Evolutionary conservation across 2,113 vertebrate genomes (phyloP), one percentile per base, ranked within the genome.

Genomic region (Polyodon spathula): DNA sequence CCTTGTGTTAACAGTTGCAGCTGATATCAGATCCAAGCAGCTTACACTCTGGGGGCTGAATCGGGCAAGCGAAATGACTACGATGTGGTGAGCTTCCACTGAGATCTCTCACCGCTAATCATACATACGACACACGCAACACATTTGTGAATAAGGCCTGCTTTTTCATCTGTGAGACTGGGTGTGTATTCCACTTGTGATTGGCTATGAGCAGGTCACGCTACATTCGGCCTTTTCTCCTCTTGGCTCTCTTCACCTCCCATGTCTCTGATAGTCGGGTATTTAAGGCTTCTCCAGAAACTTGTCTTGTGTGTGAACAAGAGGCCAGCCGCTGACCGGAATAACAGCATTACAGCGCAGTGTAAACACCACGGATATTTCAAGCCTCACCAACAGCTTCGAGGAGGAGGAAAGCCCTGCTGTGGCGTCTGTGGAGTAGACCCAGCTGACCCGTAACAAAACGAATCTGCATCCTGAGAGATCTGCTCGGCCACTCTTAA

Each of bases 351-450:
- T 76, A 79, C 73, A 77, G 68, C 73, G 71, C 56, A 61, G 71
- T 53, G 65, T 73, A 67, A 82, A 75, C 60, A 59, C 37, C 56
- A 75, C 67, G 68, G 76, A 78, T 79, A 74, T 81, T 79, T 78
- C 75, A 79, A 69, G 70, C 65, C 72, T 74, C 55, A 66, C 70
- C 77, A 77, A 78, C 77, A 78, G 67, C 69, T 64, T 72, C 65
- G 75, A 70, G 69, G 73, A 71, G 44, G 46, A 60, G 60, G 54
- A 54, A 64, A 69, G 65, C 58, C 52, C 50, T 56, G 63, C 54
- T 55, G 53, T 55, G 61, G 51, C 16, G 41, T 64, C 0, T 14
- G 39, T 8, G 2, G 12, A 4, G 40, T 42, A 42, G 11, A 8
- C 39, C 56, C 40, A 58, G 56, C 8, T 15, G 17, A 38, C 43